phyloP scores from a whole-genome alignment of 2,797 vertebrate species.

The Xyrichtys novacula region DNA sequence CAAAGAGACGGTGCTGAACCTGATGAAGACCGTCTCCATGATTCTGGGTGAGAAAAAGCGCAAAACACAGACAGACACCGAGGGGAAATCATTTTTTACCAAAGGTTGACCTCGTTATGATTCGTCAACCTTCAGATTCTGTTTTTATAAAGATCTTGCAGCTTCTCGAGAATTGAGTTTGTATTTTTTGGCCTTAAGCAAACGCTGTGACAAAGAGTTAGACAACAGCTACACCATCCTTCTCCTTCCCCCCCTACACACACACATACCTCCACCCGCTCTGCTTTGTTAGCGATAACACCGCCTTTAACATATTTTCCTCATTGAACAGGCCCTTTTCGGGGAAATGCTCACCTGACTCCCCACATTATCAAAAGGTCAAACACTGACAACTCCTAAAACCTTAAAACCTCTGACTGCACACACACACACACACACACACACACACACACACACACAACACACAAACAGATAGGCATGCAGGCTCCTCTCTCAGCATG shows the following conservation, averaged over 20 bases:
- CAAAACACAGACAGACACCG: not conserved
- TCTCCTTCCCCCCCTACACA: too few species aligned
- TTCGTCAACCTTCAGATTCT: too few species aligned
- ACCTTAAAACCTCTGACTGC: not conserved
- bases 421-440: not conserved
- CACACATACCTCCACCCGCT: too few species aligned
- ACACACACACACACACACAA: not conserved
- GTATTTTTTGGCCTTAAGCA: too few species aligned
- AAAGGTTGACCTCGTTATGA: too few species aligned
- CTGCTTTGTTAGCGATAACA: too few species aligned
- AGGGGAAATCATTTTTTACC: too few species aligned
- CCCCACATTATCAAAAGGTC: not conserved
- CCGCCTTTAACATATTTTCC: too few species aligned
- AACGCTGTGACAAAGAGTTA: too few species aligned
- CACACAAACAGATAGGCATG: not conserved
- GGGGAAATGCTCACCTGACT: not conserved
- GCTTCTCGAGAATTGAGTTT: too few species aligned
- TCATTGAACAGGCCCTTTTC: not conserved
- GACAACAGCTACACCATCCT: too few species aligned
- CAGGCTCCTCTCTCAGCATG: constrained; percentile 29
- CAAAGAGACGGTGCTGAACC: constrained; percentile 90
- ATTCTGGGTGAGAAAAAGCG: constrained; percentile 89
- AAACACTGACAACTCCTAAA: not conserved
- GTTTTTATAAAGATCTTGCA: too few species aligned
- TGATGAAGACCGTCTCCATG: constrained; percentile 94